Conservation (phyloP, 1,140 invertebrate species). For the Mesaphorura yosii region DNA sequence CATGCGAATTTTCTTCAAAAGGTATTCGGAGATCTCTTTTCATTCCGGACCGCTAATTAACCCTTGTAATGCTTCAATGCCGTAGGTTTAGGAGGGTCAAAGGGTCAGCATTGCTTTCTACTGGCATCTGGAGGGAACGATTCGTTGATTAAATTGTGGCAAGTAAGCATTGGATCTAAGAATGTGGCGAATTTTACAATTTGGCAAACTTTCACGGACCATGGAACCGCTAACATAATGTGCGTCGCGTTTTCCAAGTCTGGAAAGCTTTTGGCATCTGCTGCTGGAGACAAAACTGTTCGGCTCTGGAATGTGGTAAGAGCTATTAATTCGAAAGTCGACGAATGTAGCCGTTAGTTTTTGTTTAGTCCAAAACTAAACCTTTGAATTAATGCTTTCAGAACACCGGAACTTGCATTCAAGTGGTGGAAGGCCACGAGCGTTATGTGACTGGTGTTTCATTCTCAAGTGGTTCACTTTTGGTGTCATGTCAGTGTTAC, state of each 20-base stretch:
- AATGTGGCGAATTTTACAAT: constrained; percentile 21
- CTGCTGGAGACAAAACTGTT: constrained; percentile 55
- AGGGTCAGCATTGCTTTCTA: constrained; percentile 39
- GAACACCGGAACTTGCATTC: constrained; percentile 35
- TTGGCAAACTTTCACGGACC: constrained; percentile 33
- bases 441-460: constrained; percentile 60
- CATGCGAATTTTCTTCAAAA: constrained; percentile 49
- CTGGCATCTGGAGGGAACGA: constrained; percentile 60
- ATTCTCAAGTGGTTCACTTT: constrained; percentile 49
- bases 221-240: constrained; percentile 28
- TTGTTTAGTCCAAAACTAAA: too few species aligned
- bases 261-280: constrained; percentile 50
- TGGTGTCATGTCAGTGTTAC: constrained; percentile 47
- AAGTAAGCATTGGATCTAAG: constrained; percentile 39
- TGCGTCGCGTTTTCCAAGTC: constrained; percentile 49
- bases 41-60: neutral
- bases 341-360: too few species aligned
- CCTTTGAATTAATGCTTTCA: too few species aligned
- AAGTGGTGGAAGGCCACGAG: constrained; percentile 48
- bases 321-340: constrained; percentile 29
- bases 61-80: constrained; percentile 1
- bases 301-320: constrained; percentile 55
- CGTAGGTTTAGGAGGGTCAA: constrained; percentile 22
- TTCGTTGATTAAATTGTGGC: constrained; percentile 57
- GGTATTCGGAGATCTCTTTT: constrained; percentile 7